These are phyloP conservation scores for Ondatra zibethicus DNA, from an alignment of 2,113 vertebrate genomes.

Conservation along the genomic window DNA sequence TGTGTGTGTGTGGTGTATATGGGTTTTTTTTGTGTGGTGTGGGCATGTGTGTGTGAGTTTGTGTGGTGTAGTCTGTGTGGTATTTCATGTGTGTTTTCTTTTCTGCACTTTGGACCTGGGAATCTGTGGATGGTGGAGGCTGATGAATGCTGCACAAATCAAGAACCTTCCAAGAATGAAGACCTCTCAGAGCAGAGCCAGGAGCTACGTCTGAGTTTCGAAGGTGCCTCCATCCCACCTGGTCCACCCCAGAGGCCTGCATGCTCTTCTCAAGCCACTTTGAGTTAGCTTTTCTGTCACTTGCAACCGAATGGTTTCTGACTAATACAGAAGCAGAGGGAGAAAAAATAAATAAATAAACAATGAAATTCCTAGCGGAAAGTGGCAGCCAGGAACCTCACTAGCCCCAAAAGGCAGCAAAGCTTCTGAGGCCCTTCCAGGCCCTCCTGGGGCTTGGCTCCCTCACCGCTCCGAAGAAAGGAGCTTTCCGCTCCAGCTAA, in stretches of 20 bases:
- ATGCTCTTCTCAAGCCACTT: neutral
- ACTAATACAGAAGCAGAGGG: slow-evolving; percentile 55
- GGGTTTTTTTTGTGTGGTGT: neutral
- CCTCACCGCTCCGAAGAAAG: neutral
- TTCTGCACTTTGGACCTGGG: neutral
- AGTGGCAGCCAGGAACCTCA: neutral
- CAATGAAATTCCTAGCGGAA: neutral
- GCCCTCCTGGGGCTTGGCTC: slow-evolving; percentile 8
- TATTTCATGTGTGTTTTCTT: neutral
- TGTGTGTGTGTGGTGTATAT: neutral
- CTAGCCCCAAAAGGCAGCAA: neutral
- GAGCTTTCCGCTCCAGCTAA: neutral
- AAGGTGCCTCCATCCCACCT: neutral
- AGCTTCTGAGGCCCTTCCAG: neutral
- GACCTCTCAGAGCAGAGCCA: neutral
- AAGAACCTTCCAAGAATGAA: neutral
- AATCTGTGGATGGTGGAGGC: neutral
- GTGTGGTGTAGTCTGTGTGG: neutral
- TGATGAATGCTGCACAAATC: neutral
- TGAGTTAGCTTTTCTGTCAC: slow-evolving; percentile 50
- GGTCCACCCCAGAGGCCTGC: neutral
- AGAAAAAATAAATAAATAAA: neutral
- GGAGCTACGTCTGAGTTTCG: neutral
- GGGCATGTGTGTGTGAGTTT: neutral
- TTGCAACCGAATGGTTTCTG: slow-evolving; percentile 5